Conservation (phyloP, 2,888 invertebrate species). For the Noctua pronuba region DNA sequence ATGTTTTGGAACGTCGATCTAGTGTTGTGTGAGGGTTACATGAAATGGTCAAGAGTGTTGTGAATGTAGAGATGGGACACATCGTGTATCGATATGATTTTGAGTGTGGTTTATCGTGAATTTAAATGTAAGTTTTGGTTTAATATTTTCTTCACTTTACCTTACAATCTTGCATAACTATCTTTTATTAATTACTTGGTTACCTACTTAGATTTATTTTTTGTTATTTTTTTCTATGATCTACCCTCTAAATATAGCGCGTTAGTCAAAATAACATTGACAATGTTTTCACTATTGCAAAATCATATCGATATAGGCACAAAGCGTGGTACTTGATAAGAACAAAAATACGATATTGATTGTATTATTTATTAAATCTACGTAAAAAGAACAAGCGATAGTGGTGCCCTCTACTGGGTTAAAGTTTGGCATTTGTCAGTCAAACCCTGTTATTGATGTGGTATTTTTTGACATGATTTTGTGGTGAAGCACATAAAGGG, state of each 20-base stretch:
- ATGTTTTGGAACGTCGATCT: constrained; percentile 42
- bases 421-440: not conserved
- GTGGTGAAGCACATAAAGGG: constrained; percentile 23
- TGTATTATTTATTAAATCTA: constrained; percentile 12
- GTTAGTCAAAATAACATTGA: not conserved
- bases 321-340: not conserved
- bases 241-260: not conserved
- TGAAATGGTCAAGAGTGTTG: constrained; percentile 14
- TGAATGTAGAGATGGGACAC: not conserved
- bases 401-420: constrained; percentile 42
- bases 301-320: constrained; percentile 41
- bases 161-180: constrained; percentile 5
- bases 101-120: not conserved
- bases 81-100: constrained; percentile 46
- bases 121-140: not conserved
- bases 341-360: not conserved
- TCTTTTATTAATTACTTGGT: constrained; percentile 1
- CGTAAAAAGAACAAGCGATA: constrained; percentile 19
- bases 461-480: constrained; percentile 29
- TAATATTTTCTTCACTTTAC: not conserved
- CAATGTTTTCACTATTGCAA: constrained; percentile 14
- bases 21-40: constrained; percentile 40
- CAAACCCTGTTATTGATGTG: not conserved
- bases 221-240: constrained; percentile 2
- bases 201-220: constrained; percentile 1